phyloP scores from a whole-genome alignment of 2,888 invertebrate species.

The Galeruca laticollis region DNA sequence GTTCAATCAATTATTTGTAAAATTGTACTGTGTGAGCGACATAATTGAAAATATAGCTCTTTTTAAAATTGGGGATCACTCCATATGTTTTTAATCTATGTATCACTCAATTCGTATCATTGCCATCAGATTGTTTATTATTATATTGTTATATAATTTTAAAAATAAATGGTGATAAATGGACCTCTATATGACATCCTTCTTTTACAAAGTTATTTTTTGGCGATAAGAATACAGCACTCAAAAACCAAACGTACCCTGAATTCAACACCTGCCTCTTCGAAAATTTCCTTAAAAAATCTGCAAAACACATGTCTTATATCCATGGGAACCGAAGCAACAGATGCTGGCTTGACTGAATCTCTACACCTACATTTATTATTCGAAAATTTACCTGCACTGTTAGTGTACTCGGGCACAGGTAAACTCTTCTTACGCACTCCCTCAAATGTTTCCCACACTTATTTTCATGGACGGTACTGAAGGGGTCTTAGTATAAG shows the following conservation, averaged over 20 bases:
- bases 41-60: too few species aligned
- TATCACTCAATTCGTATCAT: background rate
- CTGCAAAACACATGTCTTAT: constrained; percentile 60
- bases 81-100: too few species aligned
- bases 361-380: constrained; percentile 57
- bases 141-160: constrained; percentile 6
- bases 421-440: constrained; percentile 49
- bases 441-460: constrained; percentile 46
- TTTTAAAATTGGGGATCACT: too few species aligned
- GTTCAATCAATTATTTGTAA: too few species aligned
- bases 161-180: background rate
- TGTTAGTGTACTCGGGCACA: constrained; percentile 53
- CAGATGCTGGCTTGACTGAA: constrained; percentile 56
- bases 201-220: constrained; percentile 26
- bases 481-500: background rate
- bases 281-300: constrained; percentile 56
- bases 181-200: background rate
- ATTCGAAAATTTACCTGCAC: constrained; percentile 55
- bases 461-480: constrained; percentile 35
- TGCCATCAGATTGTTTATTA: background rate
- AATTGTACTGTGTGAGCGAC: too few species aligned
- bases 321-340: constrained; percentile 58
- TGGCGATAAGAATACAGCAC: constrained; percentile 41
- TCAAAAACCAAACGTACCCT: constrained; percentile 39
- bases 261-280: constrained; percentile 59